Evolutionary conservation across 2,113 vertebrate species (phyloP).

Genomic region (Nothoprocta pentlandii): DNA sequence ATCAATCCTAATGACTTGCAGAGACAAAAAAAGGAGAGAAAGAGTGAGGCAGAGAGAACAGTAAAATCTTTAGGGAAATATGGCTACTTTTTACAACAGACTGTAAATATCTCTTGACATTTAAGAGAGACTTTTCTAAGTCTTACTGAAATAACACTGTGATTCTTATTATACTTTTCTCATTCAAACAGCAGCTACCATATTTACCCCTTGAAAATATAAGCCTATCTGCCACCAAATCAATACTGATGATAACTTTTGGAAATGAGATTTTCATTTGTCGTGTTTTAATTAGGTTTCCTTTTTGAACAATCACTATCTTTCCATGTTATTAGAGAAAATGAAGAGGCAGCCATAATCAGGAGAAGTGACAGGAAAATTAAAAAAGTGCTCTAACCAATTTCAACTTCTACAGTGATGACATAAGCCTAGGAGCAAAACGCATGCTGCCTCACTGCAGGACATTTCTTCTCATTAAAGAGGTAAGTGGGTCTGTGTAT

Average conservation of each 20-base stretch:
- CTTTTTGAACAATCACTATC: neutral
- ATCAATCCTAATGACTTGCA: neutral
- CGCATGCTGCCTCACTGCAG: slow-evolving; percentile 49
- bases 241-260: neutral
- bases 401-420: slow-evolving; percentile 60
- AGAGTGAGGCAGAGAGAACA: neutral
- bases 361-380: slow-evolving; percentile 57
- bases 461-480: slow-evolving; percentile 70
- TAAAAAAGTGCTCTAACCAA: slow-evolving; percentile 42
- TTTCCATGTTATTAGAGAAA: neutral
- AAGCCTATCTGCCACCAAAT: neutral
- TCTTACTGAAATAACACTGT: neutral
- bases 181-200: neutral
- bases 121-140: neutral
- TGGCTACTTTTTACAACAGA: neutral
- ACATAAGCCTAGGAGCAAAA: slow-evolving; percentile 68
- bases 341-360: slow-evolving; percentile 4
- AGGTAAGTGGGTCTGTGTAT: slow-evolving; percentile 66
- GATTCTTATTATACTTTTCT: neutral
- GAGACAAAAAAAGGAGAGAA: neutral
- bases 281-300: neutral
- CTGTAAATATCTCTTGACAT: neutral
- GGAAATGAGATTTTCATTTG: neutral
- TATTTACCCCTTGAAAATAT: neutral
- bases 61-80: neutral